Evolutionary conservation across 1,140 invertebrate species (phyloP).

Genomic region (Drosophila lacteicornis): DNA sequence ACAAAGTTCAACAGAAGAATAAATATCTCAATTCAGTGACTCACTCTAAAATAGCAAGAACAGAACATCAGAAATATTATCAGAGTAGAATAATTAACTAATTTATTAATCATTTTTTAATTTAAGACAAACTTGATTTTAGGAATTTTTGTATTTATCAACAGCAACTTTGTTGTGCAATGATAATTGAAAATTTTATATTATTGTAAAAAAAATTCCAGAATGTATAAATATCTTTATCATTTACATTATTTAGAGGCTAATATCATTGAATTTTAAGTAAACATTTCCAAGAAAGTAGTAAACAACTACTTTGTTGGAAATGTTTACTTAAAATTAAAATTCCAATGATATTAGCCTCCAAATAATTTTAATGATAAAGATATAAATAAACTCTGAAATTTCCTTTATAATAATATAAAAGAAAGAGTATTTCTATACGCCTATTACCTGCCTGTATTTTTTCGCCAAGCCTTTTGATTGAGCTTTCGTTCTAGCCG

Average conservation of each 20-base stretch:
- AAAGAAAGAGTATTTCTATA: slow-evolving; percentile 11
- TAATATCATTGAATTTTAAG: too few relatives aligned
- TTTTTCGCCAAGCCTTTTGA: slow-evolving; percentile 1
- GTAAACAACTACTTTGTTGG: too few relatives aligned
- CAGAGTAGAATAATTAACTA: background rate
- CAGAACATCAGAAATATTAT: background rate
- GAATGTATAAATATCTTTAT: background rate
- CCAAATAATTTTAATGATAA: background rate
- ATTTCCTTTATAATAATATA: too few relatives aligned
- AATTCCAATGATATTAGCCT: too few relatives aligned
- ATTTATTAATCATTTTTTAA: background rate
- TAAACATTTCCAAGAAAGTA: too few relatives aligned
- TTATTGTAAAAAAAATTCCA: background rate
- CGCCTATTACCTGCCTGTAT: background rate
- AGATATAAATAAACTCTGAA: background rate
- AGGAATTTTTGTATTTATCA: background rate
- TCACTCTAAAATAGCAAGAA: background rate
- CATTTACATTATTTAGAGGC: too few relatives aligned
- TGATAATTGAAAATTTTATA: background rate
- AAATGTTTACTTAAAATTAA: too few relatives aligned
- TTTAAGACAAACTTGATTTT: background rate
- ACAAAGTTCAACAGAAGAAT: too few relatives aligned
- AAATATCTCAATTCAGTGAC: background rate
- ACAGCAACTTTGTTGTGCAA: background rate
- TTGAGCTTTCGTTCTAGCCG: slow-evolving; percentile 21